Conservation (phyloP, 2,797 vertebrate species). For the Phaenicophaeus curvirostris region DNA sequence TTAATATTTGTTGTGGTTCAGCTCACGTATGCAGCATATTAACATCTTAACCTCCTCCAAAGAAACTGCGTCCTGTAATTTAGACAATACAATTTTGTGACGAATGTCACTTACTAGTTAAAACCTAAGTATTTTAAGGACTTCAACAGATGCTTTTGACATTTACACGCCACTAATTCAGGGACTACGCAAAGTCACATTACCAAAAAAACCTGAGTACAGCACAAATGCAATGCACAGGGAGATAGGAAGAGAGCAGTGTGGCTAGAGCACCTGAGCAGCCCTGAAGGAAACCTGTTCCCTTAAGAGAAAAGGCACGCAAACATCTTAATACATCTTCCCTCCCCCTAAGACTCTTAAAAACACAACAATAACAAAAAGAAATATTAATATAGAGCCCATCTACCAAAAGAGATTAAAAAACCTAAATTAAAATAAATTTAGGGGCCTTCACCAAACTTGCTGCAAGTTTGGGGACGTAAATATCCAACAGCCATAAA, state of each 20-base stretch:
- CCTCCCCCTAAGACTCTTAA: conserved; percentile 52
- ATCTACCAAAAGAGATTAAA: conserved; percentile 80
- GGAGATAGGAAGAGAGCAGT: neutral
- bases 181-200: neutral
- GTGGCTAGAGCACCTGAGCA: conserved; percentile 8
- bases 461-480: conserved; percentile 98
- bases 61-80: neutral
- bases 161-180: conserved; percentile 10
- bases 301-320: conserved; percentile 17
- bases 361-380: conserved; percentile 69
- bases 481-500: conserved; percentile 91
- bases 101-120: neutral
- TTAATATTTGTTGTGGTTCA: conserved; percentile 77
- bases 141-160: neutral
- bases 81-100: neutral
- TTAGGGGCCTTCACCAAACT: conserved; percentile 97
- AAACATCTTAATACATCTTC: conserved; percentile 21
- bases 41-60: neutral
- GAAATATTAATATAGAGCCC: conserved; percentile 86
- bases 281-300: conserved; percentile 29
- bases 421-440: conserved; percentile 86
- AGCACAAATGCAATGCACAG: conserved; percentile 27
- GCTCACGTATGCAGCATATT: conserved; percentile 41
- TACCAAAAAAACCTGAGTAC: neutral
- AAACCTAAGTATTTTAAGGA: neutral